Conservation (phyloP, 2,888 invertebrate species). For the Eudasyphora cyanicolor region DNA sequence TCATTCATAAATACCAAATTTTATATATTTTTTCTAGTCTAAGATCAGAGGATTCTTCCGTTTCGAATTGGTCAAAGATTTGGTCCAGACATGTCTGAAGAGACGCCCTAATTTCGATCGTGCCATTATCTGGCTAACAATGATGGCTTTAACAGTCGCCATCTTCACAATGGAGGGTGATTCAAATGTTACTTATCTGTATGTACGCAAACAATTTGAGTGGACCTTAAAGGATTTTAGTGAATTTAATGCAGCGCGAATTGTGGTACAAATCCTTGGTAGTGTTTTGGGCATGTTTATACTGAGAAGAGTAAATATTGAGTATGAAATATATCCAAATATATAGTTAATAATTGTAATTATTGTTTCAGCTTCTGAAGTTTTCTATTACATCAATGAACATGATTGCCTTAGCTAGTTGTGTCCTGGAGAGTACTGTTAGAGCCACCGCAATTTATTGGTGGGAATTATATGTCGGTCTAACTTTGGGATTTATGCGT, state of each 20-base stretch:
- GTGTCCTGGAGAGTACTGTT: slow-evolving; percentile 76
- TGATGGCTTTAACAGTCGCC: slow-evolving; percentile 75
- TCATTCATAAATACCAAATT: too few species aligned
- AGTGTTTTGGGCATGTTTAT: slow-evolving; percentile 83
- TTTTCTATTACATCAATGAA: slow-evolving; percentile 77
- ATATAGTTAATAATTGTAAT: slow-evolving; percentile 2
- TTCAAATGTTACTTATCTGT: slow-evolving; percentile 81
- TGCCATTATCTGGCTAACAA: slow-evolving; percentile 78
- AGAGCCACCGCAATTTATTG: slow-evolving; percentile 76
- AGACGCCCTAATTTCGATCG: slow-evolving; percentile 77
- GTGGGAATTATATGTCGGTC: slow-evolving; percentile 78
- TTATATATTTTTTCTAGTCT: slow-evolving; percentile 67
- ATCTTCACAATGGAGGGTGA: slow-evolving; percentile 79
- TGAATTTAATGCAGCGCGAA: slow-evolving; percentile 80
- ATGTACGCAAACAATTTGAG: slow-evolving; percentile 76
- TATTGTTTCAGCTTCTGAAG: slow-evolving; percentile 69
- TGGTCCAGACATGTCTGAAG: slow-evolving; percentile 76
- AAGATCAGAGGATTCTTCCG: slow-evolving; percentile 78
- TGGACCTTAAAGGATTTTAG: slow-evolving; percentile 78
- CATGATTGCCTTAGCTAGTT: slow-evolving; percentile 74
- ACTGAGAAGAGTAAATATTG: slow-evolving; percentile 80
- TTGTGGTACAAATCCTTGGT: slow-evolving; percentile 82
- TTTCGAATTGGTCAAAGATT: slow-evolving; percentile 75
- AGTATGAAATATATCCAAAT: neutral
- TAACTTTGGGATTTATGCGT: slow-evolving; percentile 75